Evolutionary conservation across 1,140 invertebrate species (phyloP).

Genomic region (Oreohelix idahoensis): DNA sequence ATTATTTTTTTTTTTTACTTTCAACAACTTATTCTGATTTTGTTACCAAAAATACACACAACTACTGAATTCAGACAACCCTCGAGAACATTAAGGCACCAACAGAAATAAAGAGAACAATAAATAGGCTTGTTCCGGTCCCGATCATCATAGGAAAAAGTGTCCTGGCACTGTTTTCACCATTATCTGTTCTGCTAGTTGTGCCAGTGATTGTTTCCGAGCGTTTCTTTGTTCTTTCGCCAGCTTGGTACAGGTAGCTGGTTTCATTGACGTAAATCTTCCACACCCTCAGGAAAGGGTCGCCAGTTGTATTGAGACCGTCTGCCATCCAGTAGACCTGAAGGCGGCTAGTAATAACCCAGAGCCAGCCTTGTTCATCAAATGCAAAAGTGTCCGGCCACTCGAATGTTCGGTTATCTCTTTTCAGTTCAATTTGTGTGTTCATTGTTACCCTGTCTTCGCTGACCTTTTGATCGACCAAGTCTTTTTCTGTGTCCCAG

Average conservation of each 20-base stretch:
- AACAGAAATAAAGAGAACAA: no score
- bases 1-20: no score
- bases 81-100: no score
- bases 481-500: constrained; percentile 3
- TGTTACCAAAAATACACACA: no score
- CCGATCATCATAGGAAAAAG: neutral
- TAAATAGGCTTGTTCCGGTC: neutral
- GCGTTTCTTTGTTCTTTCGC: neutral
- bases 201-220: no score
- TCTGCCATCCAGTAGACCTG: constrained; percentile 37
- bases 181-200: neutral
- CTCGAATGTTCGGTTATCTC: constrained; percentile 41
- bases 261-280: constrained; percentile 49
- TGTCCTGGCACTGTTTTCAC: neutral
- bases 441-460: constrained; percentile 44
- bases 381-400: constrained; percentile 51
- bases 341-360: constrained; percentile 50
- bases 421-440: constrained; percentile 16
- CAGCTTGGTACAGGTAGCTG: constrained; percentile 37
- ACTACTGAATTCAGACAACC: no score
- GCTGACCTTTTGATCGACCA: constrained; percentile 22
- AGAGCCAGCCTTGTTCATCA: constrained; percentile 50
- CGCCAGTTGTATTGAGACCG: constrained; percentile 33
- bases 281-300: constrained; percentile 46
- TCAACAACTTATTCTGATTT: no score